phyloP scores from a whole-genome alignment of 2,113 vertebrate species.

The Clarias batrachus region DNA sequence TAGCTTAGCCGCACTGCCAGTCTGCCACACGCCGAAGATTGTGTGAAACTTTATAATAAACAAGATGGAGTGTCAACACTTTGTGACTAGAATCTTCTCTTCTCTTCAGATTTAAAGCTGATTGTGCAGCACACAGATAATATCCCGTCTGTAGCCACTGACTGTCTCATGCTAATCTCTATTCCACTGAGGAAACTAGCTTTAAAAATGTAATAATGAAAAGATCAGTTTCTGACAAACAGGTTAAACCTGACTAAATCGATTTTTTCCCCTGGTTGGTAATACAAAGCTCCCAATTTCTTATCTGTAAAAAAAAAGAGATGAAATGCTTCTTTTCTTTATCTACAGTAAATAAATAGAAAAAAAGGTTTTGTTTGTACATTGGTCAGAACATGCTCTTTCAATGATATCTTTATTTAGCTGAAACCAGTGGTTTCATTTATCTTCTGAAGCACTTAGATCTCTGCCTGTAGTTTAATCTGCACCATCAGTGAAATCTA shows the following conservation, averaged over 20 bases:
- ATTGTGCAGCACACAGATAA: not conserved
- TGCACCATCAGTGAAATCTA: too few species aligned
- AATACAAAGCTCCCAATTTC: not conserved
- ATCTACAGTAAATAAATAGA: too few species aligned
- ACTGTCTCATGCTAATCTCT: not conserved
- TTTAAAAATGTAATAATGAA: not conserved
- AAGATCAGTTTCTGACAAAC: not conserved
- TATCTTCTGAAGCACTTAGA: too few species aligned
- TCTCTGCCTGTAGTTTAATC: too few species aligned
- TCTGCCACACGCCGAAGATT: conserved; percentile 27
- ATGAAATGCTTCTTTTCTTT: too few species aligned
- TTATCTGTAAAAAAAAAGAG: not conserved
- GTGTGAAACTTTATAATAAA: conserved; percentile 29
- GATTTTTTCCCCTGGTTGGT: not conserved
- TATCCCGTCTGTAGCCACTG: not conserved
- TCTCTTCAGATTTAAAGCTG: not conserved
- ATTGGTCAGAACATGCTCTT: too few species aligned
- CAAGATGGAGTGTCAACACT: not conserved
- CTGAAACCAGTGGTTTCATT: too few species aligned
- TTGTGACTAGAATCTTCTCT: not conserved
- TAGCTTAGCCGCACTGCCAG: conserved; percentile 33
- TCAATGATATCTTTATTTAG: too few species aligned
- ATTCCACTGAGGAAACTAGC: not conserved
- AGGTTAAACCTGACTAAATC: not conserved
- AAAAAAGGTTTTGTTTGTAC: too few species aligned